A percentile compares a stretch with the other conserved stretches of the same genome.
These are phyloP conservation scores for Spilogale gracilis DNA, from an alignment of 2,113 vertebrate species.

Conservation along the genomic window DNA sequence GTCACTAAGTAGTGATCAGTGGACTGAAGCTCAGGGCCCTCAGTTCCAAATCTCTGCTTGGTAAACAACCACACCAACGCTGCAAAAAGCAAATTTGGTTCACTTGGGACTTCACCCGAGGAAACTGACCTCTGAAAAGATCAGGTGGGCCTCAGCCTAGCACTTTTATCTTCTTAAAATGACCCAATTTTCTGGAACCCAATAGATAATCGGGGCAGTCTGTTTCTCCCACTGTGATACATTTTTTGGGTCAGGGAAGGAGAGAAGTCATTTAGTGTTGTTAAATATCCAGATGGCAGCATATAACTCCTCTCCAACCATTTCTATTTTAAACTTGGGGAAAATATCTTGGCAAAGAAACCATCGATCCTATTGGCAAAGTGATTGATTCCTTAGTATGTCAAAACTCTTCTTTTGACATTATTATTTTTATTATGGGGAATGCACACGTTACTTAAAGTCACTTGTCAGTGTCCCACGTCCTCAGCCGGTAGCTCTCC, in stretches of 20 bases:
- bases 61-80: accelerated
- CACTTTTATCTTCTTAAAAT: accelerated
- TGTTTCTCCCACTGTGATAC: neutral
- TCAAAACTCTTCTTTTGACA: neutral
- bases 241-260: slow-evolving; percentile 3
- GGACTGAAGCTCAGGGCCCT: too few species aligned
- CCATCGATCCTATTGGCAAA: neutral
- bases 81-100: accelerated
- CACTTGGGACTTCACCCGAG: neutral
- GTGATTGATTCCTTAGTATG: neutral
- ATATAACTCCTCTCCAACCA: neutral
- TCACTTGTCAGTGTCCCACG: too few species aligned
- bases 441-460: neutral
- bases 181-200: neutral
- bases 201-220: neutral
- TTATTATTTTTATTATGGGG: neutral
- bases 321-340: slow-evolving; percentile 41
- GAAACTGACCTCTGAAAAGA: neutral
- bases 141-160: neutral
- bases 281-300: neutral
- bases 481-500: accelerated
- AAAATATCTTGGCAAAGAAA: neutral
- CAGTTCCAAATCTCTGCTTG: neutral
- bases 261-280: neutral
- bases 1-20: accelerated